These are phyloP conservation scores for Hydriomena furcata DNA, from an alignment of 2,888 invertebrate species.

Conservation along the genomic window DNA sequence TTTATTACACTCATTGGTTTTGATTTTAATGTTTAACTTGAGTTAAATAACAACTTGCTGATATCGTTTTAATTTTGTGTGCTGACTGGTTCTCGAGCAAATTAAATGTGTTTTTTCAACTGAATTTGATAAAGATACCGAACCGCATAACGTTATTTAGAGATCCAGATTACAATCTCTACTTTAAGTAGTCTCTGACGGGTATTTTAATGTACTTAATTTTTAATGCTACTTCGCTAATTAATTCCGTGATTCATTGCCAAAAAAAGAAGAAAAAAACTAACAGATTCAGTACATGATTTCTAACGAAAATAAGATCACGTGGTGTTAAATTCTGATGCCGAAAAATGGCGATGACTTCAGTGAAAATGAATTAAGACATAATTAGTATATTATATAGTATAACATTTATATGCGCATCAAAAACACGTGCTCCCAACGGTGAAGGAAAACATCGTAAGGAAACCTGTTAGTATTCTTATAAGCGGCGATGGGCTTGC, in stretches of 20 bases:
- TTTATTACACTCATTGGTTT: too few species aligned
- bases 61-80: too few species aligned
- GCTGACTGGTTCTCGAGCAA: neutral
- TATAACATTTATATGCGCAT: too few species aligned
- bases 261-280: constrained; percentile 23
- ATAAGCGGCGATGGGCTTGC: too few species aligned
- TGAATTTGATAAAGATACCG: too few species aligned
- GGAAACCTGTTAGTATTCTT: too few species aligned
- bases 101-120: neutral
- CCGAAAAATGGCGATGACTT: neutral
- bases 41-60: too few species aligned
- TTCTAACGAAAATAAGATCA: constrained; percentile 4
- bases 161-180: constrained; percentile 2
- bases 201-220: constrained; percentile 9
- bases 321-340: neutral
- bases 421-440: too few species aligned
- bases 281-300: neutral
- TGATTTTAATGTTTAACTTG: too few species aligned
- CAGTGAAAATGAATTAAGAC: too few species aligned
- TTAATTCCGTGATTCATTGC: constrained; percentile 22
- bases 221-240: constrained; percentile 8
- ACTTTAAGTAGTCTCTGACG: constrained; percentile 1
- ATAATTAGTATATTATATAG: too few species aligned
- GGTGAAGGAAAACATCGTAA: too few species aligned
- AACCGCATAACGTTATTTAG: neutral